Base-by-base conservation (phyloP, 2,797 vertebrate genomes). In the Avahi laniger region DNA sequence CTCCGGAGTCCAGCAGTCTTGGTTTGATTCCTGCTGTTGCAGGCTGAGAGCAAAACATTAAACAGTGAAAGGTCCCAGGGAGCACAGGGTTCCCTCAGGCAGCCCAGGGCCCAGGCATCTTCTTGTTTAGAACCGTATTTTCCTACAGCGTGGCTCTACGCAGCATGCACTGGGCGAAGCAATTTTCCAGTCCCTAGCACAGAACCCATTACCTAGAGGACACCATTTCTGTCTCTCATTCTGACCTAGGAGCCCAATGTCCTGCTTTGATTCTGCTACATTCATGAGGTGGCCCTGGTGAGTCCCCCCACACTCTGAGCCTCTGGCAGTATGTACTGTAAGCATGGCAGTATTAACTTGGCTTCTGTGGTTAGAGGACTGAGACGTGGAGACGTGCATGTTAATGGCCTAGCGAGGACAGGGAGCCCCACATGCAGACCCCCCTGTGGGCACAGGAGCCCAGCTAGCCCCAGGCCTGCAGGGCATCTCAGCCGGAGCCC, bases 201-300 rank as follows among this genome's bases (percentile, higher is more conserved):
- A 63, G n/a, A 54, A 33, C 46, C 11, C 43, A 28, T 59, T 52
- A 2, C 50, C n/a, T 57, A 67, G 41, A 57, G 50, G 43, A 38
- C 0, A 0, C 57, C 52, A 1, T 75, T 65, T 72, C 70, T 48
- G 8, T 33, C 59, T 59, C 3, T 70, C 6, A 14, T 3, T 2
- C 15, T 85, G 63, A 59, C 65, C 69, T 73, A 75, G 24, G 75
- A 57, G 26, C 8, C 50, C 13, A 8, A 0, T 7, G 17, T 9
- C 41, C 54, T 18, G 4, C 75, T 90, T 82, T 5, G 5, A 18
- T 22, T 57, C 80, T 30, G 5, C 9, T 13, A 0, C 0, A 4
- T 28, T 78, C 11, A 13, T 0, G 0, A 7, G 14, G 50, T 65
- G 28, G 78, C 41, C 41, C 69, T 61, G 26, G 15, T 8, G 38